Conservation (phyloP, 1,140 invertebrate species). For the Neomicropteryx cornuta region DNA sequence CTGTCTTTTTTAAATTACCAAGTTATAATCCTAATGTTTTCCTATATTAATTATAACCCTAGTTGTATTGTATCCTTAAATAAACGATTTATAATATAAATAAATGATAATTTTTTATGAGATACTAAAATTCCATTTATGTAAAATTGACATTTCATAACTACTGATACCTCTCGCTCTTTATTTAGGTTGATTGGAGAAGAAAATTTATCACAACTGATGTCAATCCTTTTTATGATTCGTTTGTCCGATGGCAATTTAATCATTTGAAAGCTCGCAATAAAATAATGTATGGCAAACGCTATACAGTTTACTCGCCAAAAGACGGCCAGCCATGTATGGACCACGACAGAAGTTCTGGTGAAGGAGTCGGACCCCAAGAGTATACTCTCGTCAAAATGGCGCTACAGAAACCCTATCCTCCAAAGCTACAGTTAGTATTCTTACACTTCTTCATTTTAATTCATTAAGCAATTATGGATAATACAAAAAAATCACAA, state of each 20-base stretch:
- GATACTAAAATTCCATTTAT: too few species aligned
- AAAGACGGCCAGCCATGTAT: slow-evolving; percentile 97
- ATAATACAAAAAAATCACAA: too few species aligned
- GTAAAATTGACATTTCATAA: too few species aligned
- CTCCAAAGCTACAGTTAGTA: slow-evolving; percentile 56
- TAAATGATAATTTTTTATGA: too few species aligned
- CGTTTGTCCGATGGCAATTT: slow-evolving; percentile 97
- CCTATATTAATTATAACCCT: too few species aligned
- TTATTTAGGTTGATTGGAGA: slow-evolving; percentile 97
- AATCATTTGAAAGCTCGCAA: slow-evolving; percentile 74
- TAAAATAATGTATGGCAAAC: slow-evolving; percentile 94
- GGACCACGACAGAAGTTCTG: slow-evolving; percentile 94
- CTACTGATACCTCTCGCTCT: too few species aligned
- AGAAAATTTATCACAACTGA: slow-evolving; percentile 97
- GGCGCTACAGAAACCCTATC: slow-evolving; percentile 66
- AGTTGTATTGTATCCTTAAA: too few species aligned
- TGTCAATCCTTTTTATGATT: slow-evolving; percentile 95
- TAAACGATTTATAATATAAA: too few species aligned
- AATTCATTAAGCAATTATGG: not conserved
- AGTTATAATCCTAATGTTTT: too few species aligned
- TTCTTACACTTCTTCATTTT: slow-evolving; percentile 3
- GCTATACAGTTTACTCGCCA: slow-evolving; percentile 95
- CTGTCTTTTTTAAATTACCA: too few species aligned
- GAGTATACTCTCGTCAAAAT: slow-evolving; percentile 98
- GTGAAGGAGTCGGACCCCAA: slow-evolving; percentile 96